Base-by-base conservation (phyloP, 2,888 invertebrate species). In the Auanema freiburgensis region DNA sequence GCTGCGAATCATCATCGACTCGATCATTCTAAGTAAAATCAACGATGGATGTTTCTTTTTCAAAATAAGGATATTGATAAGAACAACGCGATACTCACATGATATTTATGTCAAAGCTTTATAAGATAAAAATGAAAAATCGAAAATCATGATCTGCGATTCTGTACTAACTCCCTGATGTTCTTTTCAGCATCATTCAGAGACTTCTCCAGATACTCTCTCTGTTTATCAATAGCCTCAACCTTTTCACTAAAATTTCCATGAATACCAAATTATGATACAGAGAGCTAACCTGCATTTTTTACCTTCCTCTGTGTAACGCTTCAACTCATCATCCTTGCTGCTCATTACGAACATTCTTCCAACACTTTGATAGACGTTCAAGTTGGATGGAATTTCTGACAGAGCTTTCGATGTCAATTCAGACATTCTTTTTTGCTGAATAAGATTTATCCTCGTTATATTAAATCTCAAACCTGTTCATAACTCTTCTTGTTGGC, bases 151-250 rank as follows among this genome's bases (percentile, higher is more conserved):
- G 53, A n/a, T 56, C 72, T 65, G 42, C 62, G 60, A 23, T 58
- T 57, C 46, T 69, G 69, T 33, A 72, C 66, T 54, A 72, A 23
- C 49, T 72, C 72, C 76, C 92, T 87, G 53, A 93, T 87, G 84
- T 91, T 91, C 84, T 91, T 90, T 86, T 92, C 91, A 80, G 90
- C 90, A 83, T 92, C 92, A 84, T 91, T 91, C 69, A 93, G 86
- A 84, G 88, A 92, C 77, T 89, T 88, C 82, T 92, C 91, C 78
- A 93, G 86, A 84, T 91, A 91, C n/a, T 87, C 85, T 85, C 92
- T 92, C 77, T 89, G 91, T 71, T 87, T 88, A 85, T 90, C 84
- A 42, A 86, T 85, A 0, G 65, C 59, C 5, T 63, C 71, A 14
- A 65, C 63, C 53, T 68, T 64, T 0, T 66, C 69, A 43, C 70